These are phyloP conservation scores for Lagorchestes hirsutus DNA, from an alignment of 2,797 vertebrate genomes.

Conservation along the genomic window DNA sequence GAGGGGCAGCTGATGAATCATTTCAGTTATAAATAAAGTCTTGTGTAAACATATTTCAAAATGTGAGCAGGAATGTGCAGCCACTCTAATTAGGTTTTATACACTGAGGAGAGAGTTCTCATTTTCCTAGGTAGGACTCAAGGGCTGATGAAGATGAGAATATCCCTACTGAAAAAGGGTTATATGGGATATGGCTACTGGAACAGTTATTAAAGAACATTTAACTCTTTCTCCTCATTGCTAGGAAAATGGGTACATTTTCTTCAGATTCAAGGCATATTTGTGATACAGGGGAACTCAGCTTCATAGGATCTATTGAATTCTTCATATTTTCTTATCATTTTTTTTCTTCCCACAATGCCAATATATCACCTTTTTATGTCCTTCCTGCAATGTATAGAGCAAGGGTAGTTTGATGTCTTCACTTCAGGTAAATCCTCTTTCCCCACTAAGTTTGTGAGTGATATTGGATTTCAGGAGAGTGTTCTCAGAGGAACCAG, in stretches of 20 bases:
- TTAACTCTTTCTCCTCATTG: slow-evolving; percentile 62
- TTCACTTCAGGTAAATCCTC: neutral
- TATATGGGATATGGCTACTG: slow-evolving; percentile 56
- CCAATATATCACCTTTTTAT: neutral
- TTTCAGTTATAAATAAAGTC: slow-evolving; percentile 62
- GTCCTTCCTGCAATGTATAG: neutral
- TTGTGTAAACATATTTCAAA: slow-evolving; percentile 67
- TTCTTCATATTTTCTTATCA: neutral
- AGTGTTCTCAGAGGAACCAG: neutral
- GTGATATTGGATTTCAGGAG: neutral
- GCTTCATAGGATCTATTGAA: neutral
- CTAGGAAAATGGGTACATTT: slow-evolving; percentile 45
- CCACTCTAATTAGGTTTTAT: slow-evolving; percentile 67
- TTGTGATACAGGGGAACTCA: neutral
- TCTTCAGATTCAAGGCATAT: neutral
- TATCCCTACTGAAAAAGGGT: slow-evolving; percentile 55
- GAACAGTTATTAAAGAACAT: slow-evolving; percentile 61
- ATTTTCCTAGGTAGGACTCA: slow-evolving; percentile 44
- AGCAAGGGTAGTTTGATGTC: neutral
- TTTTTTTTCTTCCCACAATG: neutral
- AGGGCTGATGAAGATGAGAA: slow-evolving; percentile 42
- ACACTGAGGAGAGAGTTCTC: slow-evolving; percentile 34
- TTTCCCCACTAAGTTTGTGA: neutral
- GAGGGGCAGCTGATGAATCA: neutral
- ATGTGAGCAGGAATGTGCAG: slow-evolving; percentile 44